Evolutionary conservation across 1,140 invertebrate species (phyloP).

Genomic region (Elysia chlorotica): DNA sequence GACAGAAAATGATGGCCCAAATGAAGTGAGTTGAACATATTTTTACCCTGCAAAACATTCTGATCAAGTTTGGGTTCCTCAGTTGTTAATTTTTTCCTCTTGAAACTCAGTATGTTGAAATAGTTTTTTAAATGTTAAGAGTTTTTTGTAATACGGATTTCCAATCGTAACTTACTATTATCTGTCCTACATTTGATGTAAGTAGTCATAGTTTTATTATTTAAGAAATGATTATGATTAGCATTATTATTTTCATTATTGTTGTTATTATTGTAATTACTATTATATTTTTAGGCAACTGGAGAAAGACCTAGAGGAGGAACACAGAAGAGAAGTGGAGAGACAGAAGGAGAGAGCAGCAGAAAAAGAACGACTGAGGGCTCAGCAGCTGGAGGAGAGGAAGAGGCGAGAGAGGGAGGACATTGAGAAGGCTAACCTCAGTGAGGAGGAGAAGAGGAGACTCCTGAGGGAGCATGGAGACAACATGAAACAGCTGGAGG

Average conservation of each 20-base stretch:
- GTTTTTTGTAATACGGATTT: no score
- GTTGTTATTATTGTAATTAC: neutral
- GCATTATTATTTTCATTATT: no score
- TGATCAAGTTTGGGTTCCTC: no score
- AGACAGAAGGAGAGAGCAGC: constrained; percentile 43
- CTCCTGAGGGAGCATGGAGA: constrained; percentile 50
- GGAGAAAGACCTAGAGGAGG: constrained; percentile 47
- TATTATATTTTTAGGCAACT: constrained; percentile 37
- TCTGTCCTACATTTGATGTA: no score
- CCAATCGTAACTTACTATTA: no score
- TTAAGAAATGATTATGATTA: no score
- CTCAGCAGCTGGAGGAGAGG: constrained; percentile 50
- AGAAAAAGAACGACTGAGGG: constrained; percentile 41
- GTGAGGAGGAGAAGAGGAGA: constrained; percentile 44
- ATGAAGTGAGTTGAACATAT: no score
- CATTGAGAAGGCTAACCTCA: constrained; percentile 37
- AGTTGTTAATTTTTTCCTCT: no score
- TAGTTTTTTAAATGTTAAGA: no score
- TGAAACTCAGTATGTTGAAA: no score
- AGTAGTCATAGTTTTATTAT: no score
- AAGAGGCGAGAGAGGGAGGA: constrained; percentile 41
- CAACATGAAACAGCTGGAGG: constrained; percentile 47
- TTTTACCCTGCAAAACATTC: no score
- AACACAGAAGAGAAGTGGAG: constrained; percentile 44
- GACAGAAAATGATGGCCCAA: constrained; percentile 44